These are phyloP conservation scores for Bos indicus DNA, from an alignment of 2,113 vertebrate species.

Conservation along the genomic window DNA sequence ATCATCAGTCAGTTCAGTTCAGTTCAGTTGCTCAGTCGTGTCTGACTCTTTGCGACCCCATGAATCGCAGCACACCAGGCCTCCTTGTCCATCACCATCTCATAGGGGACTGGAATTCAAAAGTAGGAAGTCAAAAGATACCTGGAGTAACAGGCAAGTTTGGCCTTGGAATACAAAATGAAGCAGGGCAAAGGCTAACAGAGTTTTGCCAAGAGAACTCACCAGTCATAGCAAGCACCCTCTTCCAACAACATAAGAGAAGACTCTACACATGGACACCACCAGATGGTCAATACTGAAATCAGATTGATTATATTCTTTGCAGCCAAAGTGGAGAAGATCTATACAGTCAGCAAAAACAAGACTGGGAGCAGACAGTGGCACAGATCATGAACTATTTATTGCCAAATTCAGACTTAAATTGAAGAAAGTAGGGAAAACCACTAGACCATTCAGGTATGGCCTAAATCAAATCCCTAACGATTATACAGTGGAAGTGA, in stretches of 20 bases:
- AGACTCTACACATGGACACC: neutral
- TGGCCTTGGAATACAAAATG: neutral
- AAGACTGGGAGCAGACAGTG: neutral
- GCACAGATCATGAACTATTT: neutral
- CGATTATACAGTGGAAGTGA: neutral
- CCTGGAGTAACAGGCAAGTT: neutral
- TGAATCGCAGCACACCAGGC: too few species aligned
- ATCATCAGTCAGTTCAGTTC: neutral
- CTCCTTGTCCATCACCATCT: too few species aligned
- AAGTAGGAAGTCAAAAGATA: neutral
- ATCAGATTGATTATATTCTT: neutral
- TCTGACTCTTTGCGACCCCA: too few species aligned
- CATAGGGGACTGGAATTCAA: neutral
- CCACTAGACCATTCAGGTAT: neutral
- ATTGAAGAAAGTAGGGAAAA: neutral
- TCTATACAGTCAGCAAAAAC: neutral
- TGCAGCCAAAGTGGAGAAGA: neutral
- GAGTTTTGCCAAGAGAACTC: neutral
- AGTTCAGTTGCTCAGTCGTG: too few species aligned
- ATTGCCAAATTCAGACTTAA: neutral
- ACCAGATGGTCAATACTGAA: neutral
- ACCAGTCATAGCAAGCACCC: neutral
- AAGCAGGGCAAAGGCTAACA: neutral
- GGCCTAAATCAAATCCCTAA: neutral
- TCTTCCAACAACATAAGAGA: neutral